These are phyloP conservation scores for Platysteira castanea DNA, from an alignment of 2,113 vertebrate genomes.

Conservation along the genomic window DNA sequence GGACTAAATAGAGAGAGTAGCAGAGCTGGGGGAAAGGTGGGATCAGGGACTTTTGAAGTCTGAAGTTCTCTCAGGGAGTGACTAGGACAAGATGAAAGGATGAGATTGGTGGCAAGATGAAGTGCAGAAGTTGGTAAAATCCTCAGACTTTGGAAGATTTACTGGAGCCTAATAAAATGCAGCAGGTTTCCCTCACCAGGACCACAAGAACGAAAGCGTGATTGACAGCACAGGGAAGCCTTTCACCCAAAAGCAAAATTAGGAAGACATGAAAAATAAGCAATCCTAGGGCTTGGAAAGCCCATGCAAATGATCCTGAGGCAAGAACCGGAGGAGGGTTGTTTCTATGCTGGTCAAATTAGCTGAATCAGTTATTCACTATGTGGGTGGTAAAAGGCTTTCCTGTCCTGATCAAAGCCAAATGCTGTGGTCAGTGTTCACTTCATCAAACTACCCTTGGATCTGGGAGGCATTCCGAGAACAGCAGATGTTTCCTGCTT, in stretches of 20 bases:
- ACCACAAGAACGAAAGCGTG: background rate
- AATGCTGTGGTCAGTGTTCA: accelerated
- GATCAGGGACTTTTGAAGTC: background rate
- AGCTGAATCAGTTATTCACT: background rate
- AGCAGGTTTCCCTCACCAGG: background rate
- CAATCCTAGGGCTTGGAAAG: background rate
- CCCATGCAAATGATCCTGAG: background rate
- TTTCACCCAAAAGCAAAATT: background rate
- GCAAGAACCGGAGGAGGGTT: background rate
- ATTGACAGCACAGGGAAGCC: background rate
- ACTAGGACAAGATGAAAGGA: background rate
- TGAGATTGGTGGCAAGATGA: background rate
- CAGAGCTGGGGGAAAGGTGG: background rate
- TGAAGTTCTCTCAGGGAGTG: background rate
- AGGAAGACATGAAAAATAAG: background rate
- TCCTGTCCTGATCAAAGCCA: background rate
- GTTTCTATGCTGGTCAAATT: background rate
- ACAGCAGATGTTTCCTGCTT: accelerated
- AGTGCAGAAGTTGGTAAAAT: background rate
- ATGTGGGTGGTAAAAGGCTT: accelerated
- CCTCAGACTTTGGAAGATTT: background rate
- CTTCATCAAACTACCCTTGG: background rate
- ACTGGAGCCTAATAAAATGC: background rate
- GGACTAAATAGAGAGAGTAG: background rate
- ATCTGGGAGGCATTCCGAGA: accelerated